These are phyloP conservation scores for Esox masquinongy DNA, from an alignment of 2,797 vertebrate species.

Conservation along the genomic window DNA sequence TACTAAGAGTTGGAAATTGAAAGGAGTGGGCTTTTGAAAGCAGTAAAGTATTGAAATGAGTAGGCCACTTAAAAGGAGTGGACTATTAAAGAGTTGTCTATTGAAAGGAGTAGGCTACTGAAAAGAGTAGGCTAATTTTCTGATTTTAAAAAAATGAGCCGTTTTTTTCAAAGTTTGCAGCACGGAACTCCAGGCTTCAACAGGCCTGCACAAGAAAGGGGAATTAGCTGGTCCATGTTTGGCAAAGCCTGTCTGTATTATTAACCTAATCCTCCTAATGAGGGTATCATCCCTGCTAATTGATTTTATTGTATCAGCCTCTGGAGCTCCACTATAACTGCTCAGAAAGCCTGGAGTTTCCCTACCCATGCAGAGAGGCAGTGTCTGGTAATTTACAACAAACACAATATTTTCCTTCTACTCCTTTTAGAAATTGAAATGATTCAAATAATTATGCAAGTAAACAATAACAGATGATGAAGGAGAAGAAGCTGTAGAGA, in stretches of 20 bases:
- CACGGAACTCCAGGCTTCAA: slow-evolving; percentile 11
- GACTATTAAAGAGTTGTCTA: too few relatives aligned
- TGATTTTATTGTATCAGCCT: slow-evolving; percentile 23
- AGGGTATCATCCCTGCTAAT: slow-evolving; percentile 15
- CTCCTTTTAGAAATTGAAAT: neutral
- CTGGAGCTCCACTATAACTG: neutral
- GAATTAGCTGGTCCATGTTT: slow-evolving; percentile 16
- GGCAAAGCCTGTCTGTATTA: slow-evolving; percentile 8
- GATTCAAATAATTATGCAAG: neutral
- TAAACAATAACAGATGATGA: slow-evolving; percentile 31
- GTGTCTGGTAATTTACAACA: neutral
- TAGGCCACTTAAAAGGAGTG: too few relatives aligned
- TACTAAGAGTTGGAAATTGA: too few relatives aligned
- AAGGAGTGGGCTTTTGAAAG: too few relatives aligned
- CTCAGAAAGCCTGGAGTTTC: neutral
- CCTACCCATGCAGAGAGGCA: neutral
- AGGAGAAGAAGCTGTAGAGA: slow-evolving; percentile 27
- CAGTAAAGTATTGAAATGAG: too few relatives aligned
- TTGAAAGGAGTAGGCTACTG: neutral
- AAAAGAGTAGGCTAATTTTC: neutral
- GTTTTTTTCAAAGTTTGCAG: neutral
- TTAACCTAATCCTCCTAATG: slow-evolving; percentile 21
- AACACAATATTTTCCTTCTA: neutral
- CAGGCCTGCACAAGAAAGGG: neutral
- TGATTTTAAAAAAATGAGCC: neutral